Conservation (phyloP, 1,140 invertebrate genomes). For the Drosophila teissieri region DNA sequence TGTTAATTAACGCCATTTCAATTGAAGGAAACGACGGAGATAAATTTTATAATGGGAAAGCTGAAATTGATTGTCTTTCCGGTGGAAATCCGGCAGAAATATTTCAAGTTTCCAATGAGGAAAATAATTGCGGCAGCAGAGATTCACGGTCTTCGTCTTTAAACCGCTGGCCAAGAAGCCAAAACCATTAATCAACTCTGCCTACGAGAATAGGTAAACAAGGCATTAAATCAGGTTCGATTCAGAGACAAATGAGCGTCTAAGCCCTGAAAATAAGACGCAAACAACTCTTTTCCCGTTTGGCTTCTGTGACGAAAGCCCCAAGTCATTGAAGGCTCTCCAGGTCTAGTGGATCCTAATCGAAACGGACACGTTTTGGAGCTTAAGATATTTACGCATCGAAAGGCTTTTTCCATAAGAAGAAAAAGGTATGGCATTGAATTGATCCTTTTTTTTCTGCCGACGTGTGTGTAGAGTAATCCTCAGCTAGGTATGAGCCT, state of each 20-base stretch:
- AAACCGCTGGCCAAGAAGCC: conserved; percentile 27
- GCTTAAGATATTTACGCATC: conserved; percentile 48
- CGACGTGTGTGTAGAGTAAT: conserved; percentile 9
- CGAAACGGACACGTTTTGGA: conserved; percentile 48
- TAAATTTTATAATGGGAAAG: conserved; percentile 28
- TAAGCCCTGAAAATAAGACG: conserved; percentile 66
- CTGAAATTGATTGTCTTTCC: conserved; percentile 46
- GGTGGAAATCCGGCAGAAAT: conserved; percentile 21
- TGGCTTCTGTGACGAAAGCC: conserved; percentile 28
- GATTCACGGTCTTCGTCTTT: background rate
- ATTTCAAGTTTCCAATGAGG: conserved; percentile 13
- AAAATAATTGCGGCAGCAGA: conserved; percentile 1
- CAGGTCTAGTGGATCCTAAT: conserved; percentile 38
- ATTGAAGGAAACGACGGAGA: conserved; percentile 36
- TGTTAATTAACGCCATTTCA: conserved; percentile 50
- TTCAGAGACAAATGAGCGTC: conserved; percentile 59
- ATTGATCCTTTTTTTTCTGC: conserved; percentile 22
- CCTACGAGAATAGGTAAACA: conserved; percentile 60
- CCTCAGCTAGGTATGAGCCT: conserved; percentile 4
- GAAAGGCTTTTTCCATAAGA: conserved; percentile 18
- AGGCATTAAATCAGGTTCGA: conserved; percentile 50
- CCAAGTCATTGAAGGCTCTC: conserved; percentile 46
- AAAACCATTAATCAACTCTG: conserved; percentile 45
- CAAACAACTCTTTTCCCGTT: conserved; percentile 64
- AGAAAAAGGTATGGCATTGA: background rate